Base-by-base conservation (phyloP, 1,140 invertebrate species). In the Brachionus calyciflorus region DNA sequence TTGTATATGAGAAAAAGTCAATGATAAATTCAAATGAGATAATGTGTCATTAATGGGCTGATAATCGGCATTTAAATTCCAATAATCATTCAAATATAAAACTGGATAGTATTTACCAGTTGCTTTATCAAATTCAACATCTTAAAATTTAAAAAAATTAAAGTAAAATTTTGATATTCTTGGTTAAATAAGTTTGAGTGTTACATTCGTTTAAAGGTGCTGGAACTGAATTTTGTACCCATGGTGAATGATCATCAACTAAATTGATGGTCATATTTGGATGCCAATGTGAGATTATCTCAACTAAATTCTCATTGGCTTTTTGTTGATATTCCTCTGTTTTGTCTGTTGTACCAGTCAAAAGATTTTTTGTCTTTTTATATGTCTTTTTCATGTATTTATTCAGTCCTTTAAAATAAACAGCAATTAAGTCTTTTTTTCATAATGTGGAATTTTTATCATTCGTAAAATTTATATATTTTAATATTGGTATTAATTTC, bases 221-320 rank as follows among this genome's bases (percentile, higher is more conserved):
- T 5, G 95, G 94, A 9, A 98, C 90, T 14, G 82, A 80, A 33
- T 93, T 94, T 81, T 89, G 88, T 9, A 91, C 89, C 96, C 96
- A 99, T 78, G 90, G 89, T 0, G 94, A 96, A 83, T 95, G 92
- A 86, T 99, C 96, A 77, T 91, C 91, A 24, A 99, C 89, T 41
- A 98, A 83, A 86, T 96, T 98, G 28, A 99, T 88, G 0, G 96
- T 99, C 77, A 99, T 84, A 88, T 99, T 99, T 1, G 95, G 94
- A 89, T 99, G 97, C 96, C 96, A 99, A 84, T 98, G 95, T 14
- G 95, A 97, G 0, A 98, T 85, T 78, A 98, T 91, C 87, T 96
- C 92, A 80, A 90, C 76, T 28, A 55, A 21, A 92, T 88, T 77
- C 89, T 89, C 84, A 19, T 93, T 90, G 7, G 91, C 91, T 88